These are phyloP conservation scores for Nebria brevicollis DNA, from an alignment of 2,888 invertebrate genomes.

Conservation along the genomic window DNA sequence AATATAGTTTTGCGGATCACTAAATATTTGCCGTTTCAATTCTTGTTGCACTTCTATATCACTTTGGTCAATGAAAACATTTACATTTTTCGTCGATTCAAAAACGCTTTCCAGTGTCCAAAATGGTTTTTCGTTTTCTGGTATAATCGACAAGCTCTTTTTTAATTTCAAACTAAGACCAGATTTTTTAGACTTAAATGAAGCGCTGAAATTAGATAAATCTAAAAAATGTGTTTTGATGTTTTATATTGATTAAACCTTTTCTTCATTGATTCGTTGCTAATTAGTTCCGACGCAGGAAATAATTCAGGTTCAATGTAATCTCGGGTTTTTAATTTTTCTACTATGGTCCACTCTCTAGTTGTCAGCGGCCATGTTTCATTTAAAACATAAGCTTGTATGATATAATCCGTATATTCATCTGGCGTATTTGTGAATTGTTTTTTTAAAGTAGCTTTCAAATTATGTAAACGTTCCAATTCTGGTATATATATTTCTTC, in stretches of 20 bases:
- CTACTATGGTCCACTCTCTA: slow-evolving; percentile 59
- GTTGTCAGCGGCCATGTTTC: slow-evolving; percentile 62
- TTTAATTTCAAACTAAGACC: not conserved
- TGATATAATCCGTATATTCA: slow-evolving; percentile 34
- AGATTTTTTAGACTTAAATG: not conserved
- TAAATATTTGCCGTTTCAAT: slow-evolving; percentile 55
- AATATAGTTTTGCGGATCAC: slow-evolving; percentile 52
- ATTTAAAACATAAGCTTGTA: slow-evolving; percentile 58
- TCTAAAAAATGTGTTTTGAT: not conserved
- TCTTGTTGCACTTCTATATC: slow-evolving; percentile 52
- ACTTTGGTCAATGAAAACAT: slow-evolving; percentile 51
- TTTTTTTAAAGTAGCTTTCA: not conserved
- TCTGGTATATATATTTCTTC: not conserved
- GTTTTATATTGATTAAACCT: not conserved
- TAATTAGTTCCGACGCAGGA: not conserved
- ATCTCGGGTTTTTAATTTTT: slow-evolving; percentile 51
- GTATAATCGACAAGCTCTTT: not conserved
- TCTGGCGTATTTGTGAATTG: not conserved
- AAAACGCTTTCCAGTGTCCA: slow-evolving; percentile 54
- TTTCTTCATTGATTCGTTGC: not conserved
- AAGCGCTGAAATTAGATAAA: not conserved
- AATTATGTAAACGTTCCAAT: not conserved
- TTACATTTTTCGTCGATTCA: slow-evolving; percentile 49
- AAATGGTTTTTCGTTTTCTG: slow-evolving; percentile 50
- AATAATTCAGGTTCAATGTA: slow-evolving; percentile 49